Percentiles rank a stretch among this genome's conserved stretches.
Conservation (phyloP, 2,113 vertebrate species). For the Anhinga rufa region DNA sequence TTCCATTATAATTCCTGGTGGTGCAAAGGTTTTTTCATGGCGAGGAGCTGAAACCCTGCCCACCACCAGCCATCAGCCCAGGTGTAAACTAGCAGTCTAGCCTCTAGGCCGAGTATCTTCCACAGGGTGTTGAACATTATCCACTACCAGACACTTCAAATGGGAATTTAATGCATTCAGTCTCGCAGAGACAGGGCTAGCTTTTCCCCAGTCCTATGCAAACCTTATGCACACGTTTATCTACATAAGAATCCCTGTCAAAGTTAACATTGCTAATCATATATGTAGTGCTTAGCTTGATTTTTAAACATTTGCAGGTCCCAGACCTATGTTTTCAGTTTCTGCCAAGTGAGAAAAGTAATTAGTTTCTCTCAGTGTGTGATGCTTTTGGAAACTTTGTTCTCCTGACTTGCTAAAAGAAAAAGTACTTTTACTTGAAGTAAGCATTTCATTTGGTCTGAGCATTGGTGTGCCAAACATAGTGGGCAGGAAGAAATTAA, state of each 20-base stretch:
- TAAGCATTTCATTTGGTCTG: not conserved
- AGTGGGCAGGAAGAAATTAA: not conserved
- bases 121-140: not conserved
- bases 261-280: not conserved
- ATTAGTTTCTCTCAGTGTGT: not conserved
- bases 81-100: not conserved
- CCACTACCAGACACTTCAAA: not conserved
- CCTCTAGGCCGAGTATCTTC: not conserved
- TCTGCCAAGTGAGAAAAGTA: not conserved
- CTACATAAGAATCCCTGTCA: not conserved
- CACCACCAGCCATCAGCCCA: not conserved
- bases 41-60: constrained; percentile 10
- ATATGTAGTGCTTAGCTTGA: not conserved
- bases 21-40: not conserved
- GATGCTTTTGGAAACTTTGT: not conserved
- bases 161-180: not conserved
- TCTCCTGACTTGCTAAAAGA: not conserved
- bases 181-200: not conserved
- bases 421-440: not conserved
- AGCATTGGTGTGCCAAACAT: not conserved
- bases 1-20: constrained; percentile 49
- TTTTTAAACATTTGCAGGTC: not conserved
- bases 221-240: not conserved
- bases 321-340: not conserved
- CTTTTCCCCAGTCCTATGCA: not conserved